Conservation (phyloP, 2,113 vertebrate species). For the Apistogramma diplotaenia region DNA sequence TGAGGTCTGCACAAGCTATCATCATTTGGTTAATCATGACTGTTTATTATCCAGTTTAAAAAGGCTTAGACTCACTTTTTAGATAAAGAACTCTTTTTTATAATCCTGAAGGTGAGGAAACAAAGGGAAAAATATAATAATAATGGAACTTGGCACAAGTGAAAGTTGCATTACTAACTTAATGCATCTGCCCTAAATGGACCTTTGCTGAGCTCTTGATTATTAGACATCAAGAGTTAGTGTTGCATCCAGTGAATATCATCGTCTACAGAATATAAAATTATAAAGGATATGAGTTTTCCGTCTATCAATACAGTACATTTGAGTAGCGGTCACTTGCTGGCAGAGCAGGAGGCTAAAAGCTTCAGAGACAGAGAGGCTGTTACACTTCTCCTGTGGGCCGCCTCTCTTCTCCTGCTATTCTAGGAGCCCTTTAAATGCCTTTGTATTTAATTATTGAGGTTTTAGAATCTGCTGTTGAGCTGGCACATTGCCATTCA, state of each 20-base stretch:
- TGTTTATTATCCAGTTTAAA: too few species aligned
- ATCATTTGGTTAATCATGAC: neutral
- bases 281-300: conserved; percentile 16
- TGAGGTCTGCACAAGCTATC: neutral
- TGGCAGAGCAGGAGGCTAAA: conserved; percentile 51
- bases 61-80: neutral
- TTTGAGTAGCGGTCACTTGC: conserved; percentile 19
- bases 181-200: neutral
- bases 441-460: conserved; percentile 67
- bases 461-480: conserved; percentile 56
- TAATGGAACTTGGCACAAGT: neutral
- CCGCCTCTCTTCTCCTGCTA: conserved; percentile 32
- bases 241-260: neutral
- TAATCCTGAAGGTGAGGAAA: neutral
- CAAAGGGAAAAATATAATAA: neutral
- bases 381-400: conserved; percentile 36
- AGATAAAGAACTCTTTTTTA: neutral
- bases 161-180: neutral
- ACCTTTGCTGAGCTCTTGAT: neutral
- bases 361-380: conserved; percentile 56
- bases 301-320: conserved; percentile 34
- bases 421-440: conserved; percentile 40
- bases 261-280: conserved; percentile 6
- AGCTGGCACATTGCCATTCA: conserved; percentile 53
- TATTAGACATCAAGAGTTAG: neutral